These are phyloP conservation scores for Baryphthengus martii DNA, from an alignment of 2,113 vertebrate species.

Conservation along the genomic window DNA sequence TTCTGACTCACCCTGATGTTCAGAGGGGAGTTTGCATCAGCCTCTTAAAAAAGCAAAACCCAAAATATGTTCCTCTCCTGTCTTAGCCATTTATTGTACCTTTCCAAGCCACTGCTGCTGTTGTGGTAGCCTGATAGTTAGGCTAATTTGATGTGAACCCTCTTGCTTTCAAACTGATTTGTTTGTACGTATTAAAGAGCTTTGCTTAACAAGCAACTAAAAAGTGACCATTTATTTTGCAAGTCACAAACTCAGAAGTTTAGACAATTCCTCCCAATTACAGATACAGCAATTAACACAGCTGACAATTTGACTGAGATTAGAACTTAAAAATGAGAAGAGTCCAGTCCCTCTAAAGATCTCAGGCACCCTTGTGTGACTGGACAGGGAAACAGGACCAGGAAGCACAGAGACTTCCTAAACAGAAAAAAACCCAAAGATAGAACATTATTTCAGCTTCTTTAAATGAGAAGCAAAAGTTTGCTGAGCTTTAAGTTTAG, in stretches of 20 bases:
- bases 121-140: not conserved
- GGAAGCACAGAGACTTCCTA: not conserved
- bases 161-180: not conserved
- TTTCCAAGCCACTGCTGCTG: not conserved
- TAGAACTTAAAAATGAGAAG: not conserved
- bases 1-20: not conserved
- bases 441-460: not conserved
- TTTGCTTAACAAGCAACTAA: not conserved
- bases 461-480: not conserved
- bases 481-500: not conserved
- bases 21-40: not conserved
- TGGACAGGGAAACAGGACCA: not conserved
- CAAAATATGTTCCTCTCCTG: not conserved
- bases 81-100: not conserved
- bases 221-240: not conserved
- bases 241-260: not conserved
- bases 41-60: not conserved
- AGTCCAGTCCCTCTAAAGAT: not conserved
- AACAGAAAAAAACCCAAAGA: not conserved
- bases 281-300: not conserved
- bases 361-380: not conserved
- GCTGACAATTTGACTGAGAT: not conserved
- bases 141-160: not conserved
- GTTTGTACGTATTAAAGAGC: not conserved
- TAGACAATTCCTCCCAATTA: not conserved